These are phyloP conservation scores for Chouioia cunea DNA, from an alignment of 2,888 invertebrate genomes.

Conservation along the genomic window DNA sequence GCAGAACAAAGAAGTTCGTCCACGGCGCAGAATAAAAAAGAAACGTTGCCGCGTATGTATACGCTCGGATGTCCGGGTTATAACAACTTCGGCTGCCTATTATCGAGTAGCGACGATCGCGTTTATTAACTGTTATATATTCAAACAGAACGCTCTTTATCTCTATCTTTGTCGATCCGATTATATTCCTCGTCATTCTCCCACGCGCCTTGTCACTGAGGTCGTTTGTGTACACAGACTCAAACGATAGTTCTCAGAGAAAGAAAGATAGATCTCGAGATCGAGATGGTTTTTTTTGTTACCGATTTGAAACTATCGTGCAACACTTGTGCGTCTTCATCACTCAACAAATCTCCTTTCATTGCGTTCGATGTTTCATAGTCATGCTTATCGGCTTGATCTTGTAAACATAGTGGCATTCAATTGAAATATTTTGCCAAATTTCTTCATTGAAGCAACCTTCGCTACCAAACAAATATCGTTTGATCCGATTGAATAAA, in stretches of 20 bases:
- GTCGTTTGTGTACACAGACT: background rate
- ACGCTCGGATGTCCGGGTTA: constrained; percentile 26
- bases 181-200: constrained; percentile 39
- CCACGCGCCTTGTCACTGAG: constrained; percentile 23
- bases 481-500: no score
- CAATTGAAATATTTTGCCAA: no score
- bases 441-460: no score
- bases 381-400: no score
- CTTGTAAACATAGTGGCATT: no score
- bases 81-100: no score
- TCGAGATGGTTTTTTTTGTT: constrained; percentile 2
- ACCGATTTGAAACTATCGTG: constrained; percentile 11
- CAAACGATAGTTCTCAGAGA: constrained; percentile 23
- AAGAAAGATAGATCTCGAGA: constrained; percentile 8
- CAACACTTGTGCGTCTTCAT: constrained; percentile 3
- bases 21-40: background rate
- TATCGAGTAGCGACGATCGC: background rate
- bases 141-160: no score
- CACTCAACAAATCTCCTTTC: background rate
- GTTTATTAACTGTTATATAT: constrained; percentile 1
- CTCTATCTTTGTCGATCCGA: no score
- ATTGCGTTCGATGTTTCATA: background rate
- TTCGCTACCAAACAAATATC: no score
- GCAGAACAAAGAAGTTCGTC: constrained; percentile 32
- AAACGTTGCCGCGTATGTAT: background rate